Conservation (phyloP, 2,797 vertebrate genomes). For the Aselliscus stoliczkanus region DNA sequence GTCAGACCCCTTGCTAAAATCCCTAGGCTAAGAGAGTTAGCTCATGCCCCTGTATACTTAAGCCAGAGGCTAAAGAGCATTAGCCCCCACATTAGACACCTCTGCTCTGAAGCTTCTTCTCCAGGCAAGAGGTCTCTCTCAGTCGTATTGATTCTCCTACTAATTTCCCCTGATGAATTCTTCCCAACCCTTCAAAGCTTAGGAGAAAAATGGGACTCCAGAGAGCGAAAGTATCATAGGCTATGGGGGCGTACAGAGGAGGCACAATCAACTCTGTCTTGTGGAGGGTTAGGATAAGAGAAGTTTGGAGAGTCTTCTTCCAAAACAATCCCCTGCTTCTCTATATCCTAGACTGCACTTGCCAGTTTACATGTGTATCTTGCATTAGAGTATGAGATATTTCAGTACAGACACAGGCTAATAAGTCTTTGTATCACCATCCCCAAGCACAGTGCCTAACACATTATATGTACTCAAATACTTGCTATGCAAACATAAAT, state of each 20-base stretch:
- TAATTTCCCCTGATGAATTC: not conserved
- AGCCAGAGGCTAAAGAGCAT: not conserved
- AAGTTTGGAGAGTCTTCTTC: not conserved
- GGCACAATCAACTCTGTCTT: not conserved
- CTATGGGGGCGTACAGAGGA: not conserved
- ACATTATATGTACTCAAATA: not conserved
- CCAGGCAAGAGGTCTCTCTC: not conserved
- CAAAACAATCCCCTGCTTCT: not conserved
- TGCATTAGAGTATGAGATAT: not conserved
- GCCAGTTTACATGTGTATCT: not conserved
- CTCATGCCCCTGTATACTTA: not conserved
- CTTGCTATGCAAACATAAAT: too few relatives aligned
- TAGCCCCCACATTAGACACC: not conserved
- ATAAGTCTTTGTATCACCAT: not conserved
- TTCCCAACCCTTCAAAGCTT: not conserved
- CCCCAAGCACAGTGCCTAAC: not conserved
- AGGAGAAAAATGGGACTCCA: not conserved
- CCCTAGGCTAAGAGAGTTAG: not conserved
- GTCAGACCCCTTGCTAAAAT: not conserved
- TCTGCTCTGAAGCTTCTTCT: not conserved
- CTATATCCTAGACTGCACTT: not conserved
- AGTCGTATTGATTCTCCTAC: not conserved
- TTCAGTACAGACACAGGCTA: not conserved
- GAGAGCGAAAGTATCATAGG: not conserved
- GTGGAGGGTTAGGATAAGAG: not conserved